Evolutionary conservation across 2,888 invertebrate species (phyloP).

Genomic region (Agrilus mali): DNA sequence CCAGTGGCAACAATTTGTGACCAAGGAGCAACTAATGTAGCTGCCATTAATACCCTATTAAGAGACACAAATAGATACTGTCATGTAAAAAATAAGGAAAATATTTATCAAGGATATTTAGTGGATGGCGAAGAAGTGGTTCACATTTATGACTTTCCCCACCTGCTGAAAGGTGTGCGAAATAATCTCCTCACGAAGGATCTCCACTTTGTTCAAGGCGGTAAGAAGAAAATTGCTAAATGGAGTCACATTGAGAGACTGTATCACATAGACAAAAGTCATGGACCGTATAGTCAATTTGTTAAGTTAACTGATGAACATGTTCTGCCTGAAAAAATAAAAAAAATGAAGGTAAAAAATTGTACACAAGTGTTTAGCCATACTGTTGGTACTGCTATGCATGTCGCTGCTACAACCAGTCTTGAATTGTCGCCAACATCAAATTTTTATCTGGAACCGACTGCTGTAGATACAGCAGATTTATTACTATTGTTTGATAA

Average conservation of each 20-base stretch:
- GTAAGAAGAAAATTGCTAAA: not conserved
- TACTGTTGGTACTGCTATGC: constrained; percentile 1
- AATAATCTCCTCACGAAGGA: constrained; percentile 10
- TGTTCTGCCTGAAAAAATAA: no score
- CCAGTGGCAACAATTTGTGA: constrained; percentile 20
- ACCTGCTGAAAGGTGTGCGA: constrained; percentile 11
- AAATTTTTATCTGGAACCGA: not conserved
- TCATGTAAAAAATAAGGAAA: not conserved
- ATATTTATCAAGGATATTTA: not conserved
- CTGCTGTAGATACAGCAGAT: not conserved
- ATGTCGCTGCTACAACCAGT: not conserved
- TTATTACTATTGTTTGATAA: constrained; percentile 1
- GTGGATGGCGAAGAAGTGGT: not conserved
- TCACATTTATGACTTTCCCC: not conserved
- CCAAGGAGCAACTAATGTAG: constrained; percentile 18
- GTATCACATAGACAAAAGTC: no score
- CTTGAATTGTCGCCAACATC: not conserved
- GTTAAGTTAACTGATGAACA: no score
- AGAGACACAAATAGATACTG: not conserved
- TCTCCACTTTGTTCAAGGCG: constrained; percentile 4
- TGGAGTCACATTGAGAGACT: no score
- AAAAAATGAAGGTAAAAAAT: no score
- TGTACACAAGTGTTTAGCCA: no score
- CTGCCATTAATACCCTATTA: not conserved
- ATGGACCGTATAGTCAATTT: not conserved